phyloP scores from a whole-genome alignment of 2,888 invertebrate genomes.

The Leucoma salicis region DNA sequence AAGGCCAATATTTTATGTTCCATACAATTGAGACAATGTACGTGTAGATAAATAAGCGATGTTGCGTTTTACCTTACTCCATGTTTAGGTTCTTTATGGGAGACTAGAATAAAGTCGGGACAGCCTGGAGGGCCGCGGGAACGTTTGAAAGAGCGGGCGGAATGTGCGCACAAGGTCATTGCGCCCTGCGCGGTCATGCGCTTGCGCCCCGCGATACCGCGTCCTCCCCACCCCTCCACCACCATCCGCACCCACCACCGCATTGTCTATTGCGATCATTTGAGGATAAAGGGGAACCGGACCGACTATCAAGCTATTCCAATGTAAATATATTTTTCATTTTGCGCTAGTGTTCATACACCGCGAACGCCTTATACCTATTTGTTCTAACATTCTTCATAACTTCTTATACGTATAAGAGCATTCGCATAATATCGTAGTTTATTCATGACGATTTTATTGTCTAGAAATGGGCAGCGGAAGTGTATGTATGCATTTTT shows the following conservation, averaged over 20 bases:
- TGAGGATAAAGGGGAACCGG: slow-evolving; percentile 74
- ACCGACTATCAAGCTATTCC: slow-evolving; percentile 70
- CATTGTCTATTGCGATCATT: slow-evolving; percentile 76
- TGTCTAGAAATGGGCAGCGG: too few species aligned
- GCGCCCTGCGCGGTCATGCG: slow-evolving; percentile 81
- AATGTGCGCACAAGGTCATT: slow-evolving; percentile 81
- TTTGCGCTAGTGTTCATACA: slow-evolving; percentile 47
- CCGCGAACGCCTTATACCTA: slow-evolving; percentile 68
- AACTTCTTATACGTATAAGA: too few species aligned
- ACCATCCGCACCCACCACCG: slow-evolving; percentile 53
- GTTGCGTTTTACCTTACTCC: slow-evolving; percentile 25
- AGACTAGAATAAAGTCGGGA: slow-evolving; percentile 54
- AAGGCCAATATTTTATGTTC: slow-evolving; percentile 27
- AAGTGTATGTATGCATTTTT: too few species aligned
- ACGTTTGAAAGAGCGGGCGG: slow-evolving; percentile 68
- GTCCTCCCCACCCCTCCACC: slow-evolving; percentile 34
- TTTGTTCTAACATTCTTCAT: too few species aligned
- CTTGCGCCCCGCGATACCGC: slow-evolving; percentile 53
- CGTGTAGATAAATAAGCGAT: slow-evolving; percentile 37
- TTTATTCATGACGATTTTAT: too few species aligned
- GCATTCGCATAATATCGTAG: too few species aligned
- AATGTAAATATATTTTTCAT: slow-evolving; percentile 70
- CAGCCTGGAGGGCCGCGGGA: slow-evolving; percentile 62
- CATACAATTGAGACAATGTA: slow-evolving; percentile 43
- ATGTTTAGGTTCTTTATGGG: slow-evolving; percentile 48